Percentiles rank a stretch among this genome's conserved stretches.
Evolutionary conservation across 2,888 invertebrate genomes (phyloP).

Genomic region (Drosophila anomelani): DNA sequence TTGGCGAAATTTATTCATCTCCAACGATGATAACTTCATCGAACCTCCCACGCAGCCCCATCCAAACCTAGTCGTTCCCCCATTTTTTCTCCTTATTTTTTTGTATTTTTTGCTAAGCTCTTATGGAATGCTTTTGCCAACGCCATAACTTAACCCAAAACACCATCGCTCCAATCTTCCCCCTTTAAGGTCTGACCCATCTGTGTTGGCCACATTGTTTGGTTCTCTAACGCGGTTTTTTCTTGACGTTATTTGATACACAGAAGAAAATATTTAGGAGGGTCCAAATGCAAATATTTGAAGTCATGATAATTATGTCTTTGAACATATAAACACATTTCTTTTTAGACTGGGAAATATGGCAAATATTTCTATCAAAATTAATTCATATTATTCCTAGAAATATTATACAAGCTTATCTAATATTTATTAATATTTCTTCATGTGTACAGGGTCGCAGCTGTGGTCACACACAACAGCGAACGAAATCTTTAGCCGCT

Average conservation of each 20-base stretch:
- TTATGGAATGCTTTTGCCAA: conserved; percentile 50
- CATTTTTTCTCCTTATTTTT: conserved; percentile 35
- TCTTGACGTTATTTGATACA: conserved; percentile 46
- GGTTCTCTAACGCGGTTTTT: conserved; percentile 33
- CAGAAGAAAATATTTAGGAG: neutral
- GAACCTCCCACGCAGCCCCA: conserved; percentile 40
- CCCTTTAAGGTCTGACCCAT: conserved; percentile 36
- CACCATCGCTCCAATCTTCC: conserved; percentile 15
- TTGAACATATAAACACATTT: too few relatives aligned
- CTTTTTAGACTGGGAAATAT: neutral
- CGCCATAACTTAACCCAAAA: conserved; percentile 62
- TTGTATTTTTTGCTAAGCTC: conserved; percentile 44
- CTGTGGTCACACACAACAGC: conserved; percentile 47
- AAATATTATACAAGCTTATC: neutral
- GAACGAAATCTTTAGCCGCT: conserved; percentile 34
- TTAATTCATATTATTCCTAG: neutral
- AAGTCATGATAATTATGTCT: too few relatives aligned
- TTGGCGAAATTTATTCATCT: conserved; percentile 47
- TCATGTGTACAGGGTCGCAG: conserved; percentile 31
- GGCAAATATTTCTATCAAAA: neutral
- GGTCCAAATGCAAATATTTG: neutral
- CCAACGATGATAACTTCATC: conserved; percentile 42
- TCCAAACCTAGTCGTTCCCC: conserved; percentile 11
- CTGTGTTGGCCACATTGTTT: conserved; percentile 49
- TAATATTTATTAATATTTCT: conserved; percentile 25